These are phyloP conservation scores for Archegozetes longisetosus DNA, from an alignment of 1,140 invertebrate genomes.

Conservation along the genomic window DNA sequence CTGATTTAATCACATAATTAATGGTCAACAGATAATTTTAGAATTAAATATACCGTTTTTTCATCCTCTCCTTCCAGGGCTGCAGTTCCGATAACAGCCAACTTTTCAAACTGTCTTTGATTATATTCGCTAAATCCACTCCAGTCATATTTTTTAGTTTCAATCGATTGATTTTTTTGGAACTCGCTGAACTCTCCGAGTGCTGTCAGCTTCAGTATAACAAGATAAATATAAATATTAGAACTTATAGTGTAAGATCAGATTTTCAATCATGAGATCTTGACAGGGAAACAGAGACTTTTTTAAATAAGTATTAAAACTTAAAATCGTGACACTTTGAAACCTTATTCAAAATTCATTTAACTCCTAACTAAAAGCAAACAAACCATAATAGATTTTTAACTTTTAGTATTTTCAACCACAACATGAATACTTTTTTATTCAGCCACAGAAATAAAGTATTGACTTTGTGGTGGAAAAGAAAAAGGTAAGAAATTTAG, in stretches of 20 bases:
- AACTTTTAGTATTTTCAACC: neutral
- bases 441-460: neutral
- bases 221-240: neutral
- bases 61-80: neutral
- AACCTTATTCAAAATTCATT: neutral
- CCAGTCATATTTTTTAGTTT: neutral
- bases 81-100: constrained; percentile 7
- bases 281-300: neutral
- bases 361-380: neutral
- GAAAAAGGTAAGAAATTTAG: too few species aligned
- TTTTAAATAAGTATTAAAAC: too few species aligned
- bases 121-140: neutral
- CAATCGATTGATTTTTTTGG: neutral
- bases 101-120: constrained; percentile 11
- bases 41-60: neutral
- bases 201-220: neutral
- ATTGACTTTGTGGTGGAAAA: too few species aligned
- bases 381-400: neutral
- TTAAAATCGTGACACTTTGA: neutral
- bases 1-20: too few species aligned
- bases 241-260: neutral
- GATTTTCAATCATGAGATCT: neutral
- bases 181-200: neutral
- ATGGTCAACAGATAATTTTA: neutral
- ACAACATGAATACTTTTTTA: neutral